phyloP scores from a whole-genome alignment of 2,888 invertebrate genomes.

The Macrophya alboannulata region DNA sequence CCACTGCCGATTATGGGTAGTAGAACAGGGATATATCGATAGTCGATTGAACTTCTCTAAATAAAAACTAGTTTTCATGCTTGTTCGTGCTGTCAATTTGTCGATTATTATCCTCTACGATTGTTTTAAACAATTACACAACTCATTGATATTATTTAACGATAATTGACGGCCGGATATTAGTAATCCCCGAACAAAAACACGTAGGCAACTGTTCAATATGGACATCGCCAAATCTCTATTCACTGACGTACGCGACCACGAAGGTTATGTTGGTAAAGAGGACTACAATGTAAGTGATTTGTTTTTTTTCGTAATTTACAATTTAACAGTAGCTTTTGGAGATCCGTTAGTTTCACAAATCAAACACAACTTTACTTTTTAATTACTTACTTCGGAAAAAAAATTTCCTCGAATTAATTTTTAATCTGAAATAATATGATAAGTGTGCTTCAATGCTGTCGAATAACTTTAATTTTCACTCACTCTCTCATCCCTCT shows the following conservation, averaged over 20 bases:
- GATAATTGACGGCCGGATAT: conserved; percentile 15
- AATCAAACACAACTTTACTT: not conserved
- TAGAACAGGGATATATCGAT: not conserved
- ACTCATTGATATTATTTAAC: not conserved
- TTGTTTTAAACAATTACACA: conserved; percentile 8
- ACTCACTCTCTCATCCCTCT: not conserved
- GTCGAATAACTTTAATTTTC: conserved; percentile 1
- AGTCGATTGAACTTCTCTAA: not conserved
- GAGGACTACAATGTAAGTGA: conserved; percentile 88
- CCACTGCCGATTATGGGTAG: not conserved
- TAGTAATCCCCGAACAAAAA: not conserved
- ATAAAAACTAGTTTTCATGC: not conserved
- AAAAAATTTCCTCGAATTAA: not conserved
- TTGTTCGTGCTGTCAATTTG: conserved; percentile 27
- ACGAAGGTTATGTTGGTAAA: conserved; percentile 95
- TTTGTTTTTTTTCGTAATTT: not conserved
- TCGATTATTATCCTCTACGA: conserved; percentile 11
- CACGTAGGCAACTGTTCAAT: conserved; percentile 60
- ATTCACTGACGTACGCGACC: conserved; percentile 90
- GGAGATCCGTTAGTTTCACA: not conserved
- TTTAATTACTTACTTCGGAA: not conserved
- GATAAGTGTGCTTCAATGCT: not conserved
- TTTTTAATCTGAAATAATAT: not conserved
- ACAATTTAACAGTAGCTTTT: not conserved
- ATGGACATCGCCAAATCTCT: conserved; percentile 97